Percentiles rank a stretch among this genome's conserved stretches.
phyloP scores from a whole-genome alignment of 2,888 invertebrate species.

The Amorpha juglandis region DNA sequence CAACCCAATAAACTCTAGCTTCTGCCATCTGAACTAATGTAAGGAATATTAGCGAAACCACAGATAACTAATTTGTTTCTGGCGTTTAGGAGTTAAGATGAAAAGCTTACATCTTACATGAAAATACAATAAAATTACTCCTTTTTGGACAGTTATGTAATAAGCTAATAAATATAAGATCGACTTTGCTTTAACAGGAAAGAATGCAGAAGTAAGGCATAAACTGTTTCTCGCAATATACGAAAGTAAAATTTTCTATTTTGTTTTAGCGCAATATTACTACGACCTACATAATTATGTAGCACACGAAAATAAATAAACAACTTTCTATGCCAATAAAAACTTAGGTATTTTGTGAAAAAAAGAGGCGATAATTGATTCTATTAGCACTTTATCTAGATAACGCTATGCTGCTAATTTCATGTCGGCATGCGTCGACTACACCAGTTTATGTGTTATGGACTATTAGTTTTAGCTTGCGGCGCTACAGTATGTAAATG shows the following conservation, averaged over 20 bases:
- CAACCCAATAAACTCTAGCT: too few relatives aligned
- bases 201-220: neutral
- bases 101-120: too few relatives aligned
- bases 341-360: conserved; percentile 37
- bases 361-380: conserved; percentile 36
- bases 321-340: conserved; percentile 32
- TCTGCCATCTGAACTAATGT: too few relatives aligned
- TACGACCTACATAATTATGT: conserved; percentile 23
- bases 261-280: conserved; percentile 1
- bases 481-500: neutral
- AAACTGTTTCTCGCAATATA: neutral
- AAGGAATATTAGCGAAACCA: too few relatives aligned
- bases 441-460: conserved; percentile 8
- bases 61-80: too few relatives aligned
- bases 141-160: too few relatives aligned
- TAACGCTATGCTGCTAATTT: conserved; percentile 47
- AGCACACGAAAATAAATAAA: conserved; percentile 27
- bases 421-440: conserved; percentile 18
- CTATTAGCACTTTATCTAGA: conserved; percentile 38
- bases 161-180: too few relatives aligned
- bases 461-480: conserved; percentile 6
- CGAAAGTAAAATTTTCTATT: conserved; percentile 24
- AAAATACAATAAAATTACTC: too few relatives aligned
- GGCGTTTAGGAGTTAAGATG: too few relatives aligned
- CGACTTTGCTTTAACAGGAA: neutral